These are phyloP conservation scores for Limenitis camilla DNA, from an alignment of 2,888 invertebrate genomes.

Conservation along the genomic window DNA sequence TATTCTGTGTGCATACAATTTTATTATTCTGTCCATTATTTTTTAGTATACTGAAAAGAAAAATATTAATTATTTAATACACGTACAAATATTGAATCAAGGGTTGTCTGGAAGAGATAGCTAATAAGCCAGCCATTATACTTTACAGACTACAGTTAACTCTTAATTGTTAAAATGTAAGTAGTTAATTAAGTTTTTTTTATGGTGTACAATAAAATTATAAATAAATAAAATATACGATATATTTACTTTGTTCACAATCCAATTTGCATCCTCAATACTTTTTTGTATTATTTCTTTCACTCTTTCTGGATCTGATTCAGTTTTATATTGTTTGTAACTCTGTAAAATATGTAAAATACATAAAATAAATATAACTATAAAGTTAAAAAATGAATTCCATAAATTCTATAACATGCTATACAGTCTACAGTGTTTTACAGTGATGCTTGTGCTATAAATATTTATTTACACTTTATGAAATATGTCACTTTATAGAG, in stretches of 20 bases:
- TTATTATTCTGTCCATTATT: constrained; percentile 50
- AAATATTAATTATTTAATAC: background rate
- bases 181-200: no score
- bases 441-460: no score
- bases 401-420: background rate
- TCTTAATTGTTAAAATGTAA: no score
- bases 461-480: no score
- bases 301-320: constrained; percentile 82
- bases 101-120: no score
- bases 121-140: no score
- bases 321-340: constrained; percentile 83
- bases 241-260: constrained; percentile 80
- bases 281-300: constrained; percentile 82
- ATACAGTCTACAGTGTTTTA: no score
- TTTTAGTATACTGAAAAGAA: constrained; percentile 53
- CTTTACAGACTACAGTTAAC: no score
- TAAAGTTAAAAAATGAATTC: background rate
- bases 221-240: no score
- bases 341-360: constrained; percentile 67
- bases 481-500: no score
- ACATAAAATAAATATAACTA: background rate
- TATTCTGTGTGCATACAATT: constrained; percentile 29
- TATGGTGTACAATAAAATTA: no score
- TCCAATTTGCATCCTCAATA: constrained; percentile 83
- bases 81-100: background rate